Conservation (phyloP, 2,888 invertebrate species). For the Linyphia triangularis region DNA sequence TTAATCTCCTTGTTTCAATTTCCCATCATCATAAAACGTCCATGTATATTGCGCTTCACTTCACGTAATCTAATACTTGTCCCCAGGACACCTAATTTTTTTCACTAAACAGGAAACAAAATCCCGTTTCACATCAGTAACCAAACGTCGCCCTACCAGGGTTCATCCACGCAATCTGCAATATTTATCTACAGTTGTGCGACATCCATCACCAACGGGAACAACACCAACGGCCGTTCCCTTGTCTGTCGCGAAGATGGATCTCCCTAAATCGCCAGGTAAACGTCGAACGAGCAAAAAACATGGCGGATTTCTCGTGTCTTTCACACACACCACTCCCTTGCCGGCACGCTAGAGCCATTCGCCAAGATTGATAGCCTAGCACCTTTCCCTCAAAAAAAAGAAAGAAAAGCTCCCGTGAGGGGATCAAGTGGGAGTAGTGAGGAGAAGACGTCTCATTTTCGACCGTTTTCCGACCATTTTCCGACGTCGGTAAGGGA, state of each 20-base stretch:
- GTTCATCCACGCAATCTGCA: constrained; percentile 45
- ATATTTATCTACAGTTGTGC: constrained; percentile 65
- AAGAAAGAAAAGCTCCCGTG: constrained; percentile 28
- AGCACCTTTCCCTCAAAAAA: constrained; percentile 49
- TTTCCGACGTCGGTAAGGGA: neutral
- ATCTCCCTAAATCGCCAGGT: constrained; percentile 57
- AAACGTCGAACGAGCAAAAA: constrained; percentile 60
- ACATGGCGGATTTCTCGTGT: constrained; percentile 61
- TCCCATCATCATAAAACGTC: no score
- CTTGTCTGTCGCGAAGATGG: constrained; percentile 59
- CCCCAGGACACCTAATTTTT: no score
- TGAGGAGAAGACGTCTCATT: constrained; percentile 43
- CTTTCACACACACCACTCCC: neutral
- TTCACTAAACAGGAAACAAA: no score
- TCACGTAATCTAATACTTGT: no score
- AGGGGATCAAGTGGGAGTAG: constrained; percentile 22
- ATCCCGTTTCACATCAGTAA: neutral
- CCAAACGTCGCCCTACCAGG: neutral
- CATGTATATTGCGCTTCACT: no score
- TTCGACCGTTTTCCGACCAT: neutral
- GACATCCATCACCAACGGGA: constrained; percentile 52
- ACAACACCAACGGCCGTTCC: constrained; percentile 28
- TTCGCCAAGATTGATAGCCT: constrained; percentile 30
- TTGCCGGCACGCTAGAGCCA: neutral
- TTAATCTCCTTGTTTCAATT: no score